Evolutionary conservation across 2,888 invertebrate species (phyloP), one percentile per base, ranked within the genome.

Genomic region (Nephrotoma flavescens): DNA sequence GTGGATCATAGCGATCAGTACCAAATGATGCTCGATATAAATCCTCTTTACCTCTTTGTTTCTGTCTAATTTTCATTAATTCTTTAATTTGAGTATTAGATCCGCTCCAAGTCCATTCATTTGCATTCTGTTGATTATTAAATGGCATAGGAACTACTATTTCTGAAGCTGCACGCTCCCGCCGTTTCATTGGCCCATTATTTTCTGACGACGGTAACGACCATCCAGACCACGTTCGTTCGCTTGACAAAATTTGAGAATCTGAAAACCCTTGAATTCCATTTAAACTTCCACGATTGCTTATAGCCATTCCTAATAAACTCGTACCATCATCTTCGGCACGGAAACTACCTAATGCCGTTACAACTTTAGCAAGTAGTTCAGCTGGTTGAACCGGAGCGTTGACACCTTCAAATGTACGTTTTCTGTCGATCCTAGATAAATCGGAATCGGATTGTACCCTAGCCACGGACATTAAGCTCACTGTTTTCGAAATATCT

Each of bases 341-440:
- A 86, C 92, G 91, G 7, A 94, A 92, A 4, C 93, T 94, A 41
- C 96, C 96, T 87, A 97, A 91, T 11, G 96, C 96, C 89, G 95
- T 95, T 0, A 96, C 96, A 83, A 97, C 94, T 90, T 95, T 94
- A 0, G 96, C 95, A 87, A 97, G 90, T 1, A 97, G 90, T 89
- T 96, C 96, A 6, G 95, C 95, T 6, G 96, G 96, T 89, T 96
- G 95, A 0, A 96, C 93, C 88, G 95, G 93, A 9, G 95, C 95
- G 88, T 94, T 94, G 0, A 94, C 93, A 31, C 94, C 94, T 87
- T 91, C 91, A 88, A 91, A 91, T 0, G 97, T 96, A 88, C 94
- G 95, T 88, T 95, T 95, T 89, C 95, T 95, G 90, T 97, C 96
- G 88, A 97, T 96, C 83, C 94, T 94, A 87, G 94, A 93, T 84